A percentile compares a stretch with the other conserved stretches of the same genome.
Evolutionary conservation across 1,140 invertebrate species (phyloP).

Genomic region (Apis dorsata): DNA sequence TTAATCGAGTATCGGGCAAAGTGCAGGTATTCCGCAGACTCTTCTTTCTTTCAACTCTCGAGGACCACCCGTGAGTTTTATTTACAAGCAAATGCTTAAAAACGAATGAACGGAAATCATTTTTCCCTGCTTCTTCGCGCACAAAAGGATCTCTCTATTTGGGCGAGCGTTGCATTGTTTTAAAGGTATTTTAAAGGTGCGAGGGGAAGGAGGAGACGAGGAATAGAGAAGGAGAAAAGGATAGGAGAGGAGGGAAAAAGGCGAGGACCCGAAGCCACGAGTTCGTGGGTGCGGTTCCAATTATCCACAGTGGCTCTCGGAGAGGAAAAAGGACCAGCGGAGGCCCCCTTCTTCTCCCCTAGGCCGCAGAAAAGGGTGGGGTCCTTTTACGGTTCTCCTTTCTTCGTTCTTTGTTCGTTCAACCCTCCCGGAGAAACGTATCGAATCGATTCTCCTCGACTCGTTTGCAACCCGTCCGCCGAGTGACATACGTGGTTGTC

Average conservation of each 20-base stretch:
- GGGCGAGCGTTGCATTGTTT: constrained; percentile 17
- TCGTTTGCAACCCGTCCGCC: constrained; percentile 63
- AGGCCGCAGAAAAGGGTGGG: constrained; percentile 49
- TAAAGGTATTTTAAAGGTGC: constrained; percentile 13
- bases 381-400: constrained; percentile 37
- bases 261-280: constrained; percentile 6
- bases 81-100: too few species aligned
- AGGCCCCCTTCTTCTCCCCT: not conserved
- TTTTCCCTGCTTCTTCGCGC: not conserved
- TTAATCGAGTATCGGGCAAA: not conserved
- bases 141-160: constrained; percentile 7
- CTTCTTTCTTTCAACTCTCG: not conserved
- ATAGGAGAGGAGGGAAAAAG: constrained; percentile 26
- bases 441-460: constrained; percentile 70
- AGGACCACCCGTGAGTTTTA: not conserved
- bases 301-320: constrained; percentile 63
- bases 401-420: constrained; percentile 52
- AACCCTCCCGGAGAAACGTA: constrained; percentile 53
- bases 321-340: constrained; percentile 48
- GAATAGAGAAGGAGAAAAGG: constrained; percentile 7
- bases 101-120: not conserved
- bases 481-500: constrained; percentile 49
- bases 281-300: constrained; percentile 59
- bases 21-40: not conserved
- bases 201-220: not conserved